Evolutionary conservation across 2,888 invertebrate genomes (phyloP), one percentile per base, ranked within the genome.

Genomic region (Monoplex corrugatus): DNA sequence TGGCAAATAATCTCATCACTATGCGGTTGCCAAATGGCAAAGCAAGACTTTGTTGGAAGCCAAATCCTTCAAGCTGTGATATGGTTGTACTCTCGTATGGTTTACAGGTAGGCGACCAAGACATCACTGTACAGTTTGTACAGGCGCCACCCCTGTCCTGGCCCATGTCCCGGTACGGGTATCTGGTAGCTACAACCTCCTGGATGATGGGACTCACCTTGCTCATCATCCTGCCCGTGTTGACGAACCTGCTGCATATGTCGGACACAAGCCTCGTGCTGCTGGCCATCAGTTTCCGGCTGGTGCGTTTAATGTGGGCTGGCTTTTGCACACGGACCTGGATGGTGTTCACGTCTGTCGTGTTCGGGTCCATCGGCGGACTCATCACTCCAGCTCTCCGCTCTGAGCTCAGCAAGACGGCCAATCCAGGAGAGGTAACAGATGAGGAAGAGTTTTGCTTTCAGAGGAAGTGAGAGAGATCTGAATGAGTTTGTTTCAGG

Each of bases 171-270:
- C 92, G 93, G 92, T 96, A 96, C 89, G 96, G 95, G 13, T 96
- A 95, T 88, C 93, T 96, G 6, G 89, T 95, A 80, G 95, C 96
- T 3, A 89, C 94, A 6, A 95, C 95, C 92, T 96, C 95, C 91
- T 95, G 95, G 0, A 93, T 94, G 19, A 94, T 96, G 94, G 96
- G 95, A 0, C 38, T 95, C 8, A 94, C 94, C 86, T 92, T 95
- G 16, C 92, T 96, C 68, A 87, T 95, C 35, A 87, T 96, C 0
- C 93, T 96, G n/a, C 96, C 96, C 0, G 87, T 96, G 16, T 88
- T 96, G 75, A 93, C 95, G 38, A 91, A 91, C 44, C 89, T 93
- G 45, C 87, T 95, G 35, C 92, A 92, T 72, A 75, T 94, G 16
- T 90, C 93, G 0, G 96, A 96, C 91, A 91, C 92, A 13, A 91